Evolutionary conservation across 2,113 vertebrate genomes (phyloP), one percentile per base, ranked within the genome.

Genomic region (Mirounga angustirostris): DNA sequence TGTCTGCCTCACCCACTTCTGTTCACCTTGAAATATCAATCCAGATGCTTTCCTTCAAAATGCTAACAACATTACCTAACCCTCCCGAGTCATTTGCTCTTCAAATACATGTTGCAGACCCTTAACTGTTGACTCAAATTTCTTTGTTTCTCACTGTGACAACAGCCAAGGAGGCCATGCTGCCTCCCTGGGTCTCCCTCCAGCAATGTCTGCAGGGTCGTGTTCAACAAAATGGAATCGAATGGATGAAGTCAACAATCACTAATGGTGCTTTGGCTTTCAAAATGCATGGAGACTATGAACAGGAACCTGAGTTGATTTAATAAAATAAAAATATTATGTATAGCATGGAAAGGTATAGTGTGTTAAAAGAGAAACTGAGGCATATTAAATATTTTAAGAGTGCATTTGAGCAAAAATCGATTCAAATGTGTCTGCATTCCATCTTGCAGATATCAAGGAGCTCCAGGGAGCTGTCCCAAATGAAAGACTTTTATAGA

Each of bases 131-230:
- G 11, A 59, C 16, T 71, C 36, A 19, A 16, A 5, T n/a, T 10
- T 86, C 40, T 52, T 1, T 18, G 26, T 7, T 28, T 50, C 21
- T 78, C 4, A 6, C 2, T 14, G 0, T n/a, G 59, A 26, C 1
- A 0, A 24, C 5, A 2, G 2, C 36, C 24, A 10, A 6, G 5
- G 12, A 22, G n/a, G 12, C 26, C 2, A 8, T 1, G 52, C 40
- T 65, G 19, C 9, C 33, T 52, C 43, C 4, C 36, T 13, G 12
- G 8, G 36, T 9, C 59, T 5, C 21, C 22, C n/a, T 61, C n/a
- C 40, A 7, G 28, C 2, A n/a, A 4, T 33, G n/a, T 83, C 54
- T 46, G n/a, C 28, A 65, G 16, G 21, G 19, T 3, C 26, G 14
- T 71, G 40, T 71, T 78, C 21, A 15, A 15, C 22, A 40, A 46